Evolutionary conservation across 2,888 invertebrate species (phyloP).

Genomic region (Eilema griseolum): DNA sequence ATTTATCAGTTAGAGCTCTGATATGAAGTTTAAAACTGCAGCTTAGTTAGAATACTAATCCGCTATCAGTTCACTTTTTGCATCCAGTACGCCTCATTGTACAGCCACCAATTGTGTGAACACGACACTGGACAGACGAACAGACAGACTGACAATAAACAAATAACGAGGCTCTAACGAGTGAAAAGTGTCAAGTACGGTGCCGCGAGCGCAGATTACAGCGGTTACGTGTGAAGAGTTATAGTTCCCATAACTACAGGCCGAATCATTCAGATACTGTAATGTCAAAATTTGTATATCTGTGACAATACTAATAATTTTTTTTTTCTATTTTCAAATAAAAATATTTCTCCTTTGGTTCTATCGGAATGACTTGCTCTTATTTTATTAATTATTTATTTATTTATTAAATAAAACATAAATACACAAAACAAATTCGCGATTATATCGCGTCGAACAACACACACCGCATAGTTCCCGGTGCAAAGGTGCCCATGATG

Average conservation of each 20-base stretch:
- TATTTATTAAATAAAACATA: no score
- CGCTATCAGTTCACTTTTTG: constrained; percentile 42
- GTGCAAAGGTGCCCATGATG: no score
- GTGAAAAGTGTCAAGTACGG: constrained; percentile 75
- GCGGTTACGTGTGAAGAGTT: constrained; percentile 17
- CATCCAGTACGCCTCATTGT: constrained; percentile 60
- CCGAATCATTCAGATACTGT: neutral
- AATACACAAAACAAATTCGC: no score
- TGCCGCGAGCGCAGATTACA: constrained; percentile 45
- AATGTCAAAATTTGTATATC: no score
- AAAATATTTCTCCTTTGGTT: no score
- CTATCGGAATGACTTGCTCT: no score
- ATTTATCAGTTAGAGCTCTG: no score
- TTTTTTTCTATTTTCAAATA: no score
- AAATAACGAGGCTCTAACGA: constrained; percentile 84
- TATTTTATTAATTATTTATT: no score
- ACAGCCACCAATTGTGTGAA: constrained; percentile 68
- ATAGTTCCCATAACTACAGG: constrained; percentile 10
- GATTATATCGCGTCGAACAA: no score
- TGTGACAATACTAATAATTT: no score
- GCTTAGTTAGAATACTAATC: neutral
- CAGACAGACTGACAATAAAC: constrained; percentile 79
- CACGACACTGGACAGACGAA: constrained; percentile 60
- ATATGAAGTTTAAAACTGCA: neutral
- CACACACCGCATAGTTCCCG: no score